phyloP scores from a whole-genome alignment of 2,113 vertebrate genomes.

The Urocynchramus pylzowi region DNA sequence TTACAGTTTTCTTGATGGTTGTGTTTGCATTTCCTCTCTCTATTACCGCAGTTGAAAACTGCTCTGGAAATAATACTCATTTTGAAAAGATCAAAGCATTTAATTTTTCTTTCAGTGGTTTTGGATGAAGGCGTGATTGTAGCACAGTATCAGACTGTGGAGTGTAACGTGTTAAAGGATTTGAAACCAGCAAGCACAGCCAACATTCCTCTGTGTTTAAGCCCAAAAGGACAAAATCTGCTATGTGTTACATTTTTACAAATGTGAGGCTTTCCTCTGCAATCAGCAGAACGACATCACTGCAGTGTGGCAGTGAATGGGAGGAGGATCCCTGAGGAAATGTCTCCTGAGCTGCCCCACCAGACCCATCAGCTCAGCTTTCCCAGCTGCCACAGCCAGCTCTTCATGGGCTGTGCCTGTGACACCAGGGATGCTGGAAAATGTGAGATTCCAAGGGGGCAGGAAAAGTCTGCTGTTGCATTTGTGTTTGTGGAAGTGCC shows the following conservation, averaged over 20 bases:
- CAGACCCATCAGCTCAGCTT: background rate
- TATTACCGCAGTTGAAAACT: background rate
- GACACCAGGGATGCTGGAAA: background rate
- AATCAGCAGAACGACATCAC: background rate
- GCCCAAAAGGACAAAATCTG: background rate
- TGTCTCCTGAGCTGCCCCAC: background rate
- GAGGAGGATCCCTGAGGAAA: background rate
- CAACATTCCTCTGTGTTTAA: background rate
- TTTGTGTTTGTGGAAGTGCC: background rate
- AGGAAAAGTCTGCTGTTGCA: background rate
- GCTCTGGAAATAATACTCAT: background rate
- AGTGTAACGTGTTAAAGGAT: background rate
- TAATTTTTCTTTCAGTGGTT: background rate
- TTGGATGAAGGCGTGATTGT: background rate
- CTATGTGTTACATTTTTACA: background rate
- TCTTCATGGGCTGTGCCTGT: accelerated
- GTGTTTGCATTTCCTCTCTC: background rate
- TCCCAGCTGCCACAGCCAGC: background rate
- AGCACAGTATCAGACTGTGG: background rate
- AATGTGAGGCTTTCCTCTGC: background rate
- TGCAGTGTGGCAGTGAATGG: background rate
- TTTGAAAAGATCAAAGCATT: background rate
- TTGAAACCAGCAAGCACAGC: background rate
- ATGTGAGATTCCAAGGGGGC: background rate
- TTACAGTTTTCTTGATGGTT: background rate